phyloP scores from a whole-genome alignment of 2,888 invertebrate genomes.

The Cephus spinipes region DNA sequence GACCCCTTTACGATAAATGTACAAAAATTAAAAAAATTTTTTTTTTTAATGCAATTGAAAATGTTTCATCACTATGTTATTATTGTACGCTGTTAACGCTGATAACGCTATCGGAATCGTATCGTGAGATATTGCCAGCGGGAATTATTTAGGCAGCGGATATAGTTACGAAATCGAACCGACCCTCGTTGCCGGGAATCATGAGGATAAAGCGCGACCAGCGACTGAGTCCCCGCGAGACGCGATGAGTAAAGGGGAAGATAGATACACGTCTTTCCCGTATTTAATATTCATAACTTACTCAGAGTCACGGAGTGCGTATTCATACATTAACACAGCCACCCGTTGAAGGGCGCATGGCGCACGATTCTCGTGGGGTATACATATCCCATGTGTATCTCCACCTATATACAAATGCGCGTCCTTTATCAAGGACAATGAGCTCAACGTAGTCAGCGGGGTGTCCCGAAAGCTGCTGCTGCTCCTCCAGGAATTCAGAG shows the following conservation, averaged over 20 bases:
- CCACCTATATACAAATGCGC: background rate
- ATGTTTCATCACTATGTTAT: background rate
- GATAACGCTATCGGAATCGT: background rate
- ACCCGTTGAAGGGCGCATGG: background rate
- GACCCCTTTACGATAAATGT: no score
- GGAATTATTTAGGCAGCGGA: background rate
- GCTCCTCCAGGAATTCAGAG: background rate
- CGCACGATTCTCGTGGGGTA: background rate
- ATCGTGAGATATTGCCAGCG: background rate
- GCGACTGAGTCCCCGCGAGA: slow-evolving; percentile 29
- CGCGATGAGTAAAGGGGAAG: background rate
- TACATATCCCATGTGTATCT: background rate
- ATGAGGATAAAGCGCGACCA: slow-evolving; percentile 38
- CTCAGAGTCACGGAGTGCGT: background rate
- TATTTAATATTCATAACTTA: slow-evolving; percentile 47
- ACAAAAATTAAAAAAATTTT: no score
- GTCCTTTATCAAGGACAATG: background rate
- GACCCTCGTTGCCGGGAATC: slow-evolving; percentile 28
- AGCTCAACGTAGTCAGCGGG: background rate
- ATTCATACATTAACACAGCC: background rate
- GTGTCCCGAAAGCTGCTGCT: background rate
- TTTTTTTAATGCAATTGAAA: no score
- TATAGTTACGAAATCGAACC: background rate
- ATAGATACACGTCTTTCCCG: background rate
- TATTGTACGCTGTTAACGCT: background rate